A percentile compares a stretch with the other conserved stretches of the same genome.
Conservation (phyloP, 2,888 invertebrate species). For the Linnaemya vulpina region DNA sequence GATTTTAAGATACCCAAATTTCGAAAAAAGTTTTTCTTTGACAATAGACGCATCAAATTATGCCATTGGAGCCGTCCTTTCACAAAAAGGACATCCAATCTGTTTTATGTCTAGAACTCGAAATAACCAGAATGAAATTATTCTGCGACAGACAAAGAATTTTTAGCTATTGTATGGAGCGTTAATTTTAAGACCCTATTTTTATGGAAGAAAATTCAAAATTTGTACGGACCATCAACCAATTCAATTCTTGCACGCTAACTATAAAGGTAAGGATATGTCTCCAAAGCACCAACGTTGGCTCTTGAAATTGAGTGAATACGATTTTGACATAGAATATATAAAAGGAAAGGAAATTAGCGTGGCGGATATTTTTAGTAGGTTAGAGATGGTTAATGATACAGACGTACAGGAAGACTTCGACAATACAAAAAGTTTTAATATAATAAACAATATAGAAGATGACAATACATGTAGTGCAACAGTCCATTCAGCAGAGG, state of each 20-base stretch:
- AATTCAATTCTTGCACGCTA: too few species aligned
- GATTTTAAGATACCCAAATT: conserved; percentile 21
- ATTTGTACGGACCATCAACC: too few species aligned
- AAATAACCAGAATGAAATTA: conserved; percentile 41
- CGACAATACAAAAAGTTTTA: too few species aligned
- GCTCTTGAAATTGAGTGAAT: too few species aligned
- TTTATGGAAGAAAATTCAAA: too few species aligned
- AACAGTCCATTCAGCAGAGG: conserved; percentile 31
- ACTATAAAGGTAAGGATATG: conserved; percentile 59
- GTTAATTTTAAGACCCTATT: conserved; percentile 48
- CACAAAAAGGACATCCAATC: too few species aligned
- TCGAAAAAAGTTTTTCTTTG: conserved; percentile 16
- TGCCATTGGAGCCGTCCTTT: conserved; percentile 21
- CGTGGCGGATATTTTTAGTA: conserved; percentile 44
- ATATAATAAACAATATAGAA: too few species aligned
- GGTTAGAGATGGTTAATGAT: conserved; percentile 40
- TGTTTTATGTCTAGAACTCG: conserved; percentile 53
- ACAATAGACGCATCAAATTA: conserved; percentile 26
- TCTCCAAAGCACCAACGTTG: conserved; percentile 56
- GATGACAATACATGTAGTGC: too few species aligned
- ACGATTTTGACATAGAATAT: too few species aligned
- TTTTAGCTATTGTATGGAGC: conserved; percentile 47
- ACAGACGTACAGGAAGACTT: too few species aligned
- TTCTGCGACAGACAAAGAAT: conserved; percentile 49
- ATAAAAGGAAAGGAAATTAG: conserved; percentile 53